Conservation (phyloP, 2,113 vertebrate species). For the Isichthys henryi region DNA sequence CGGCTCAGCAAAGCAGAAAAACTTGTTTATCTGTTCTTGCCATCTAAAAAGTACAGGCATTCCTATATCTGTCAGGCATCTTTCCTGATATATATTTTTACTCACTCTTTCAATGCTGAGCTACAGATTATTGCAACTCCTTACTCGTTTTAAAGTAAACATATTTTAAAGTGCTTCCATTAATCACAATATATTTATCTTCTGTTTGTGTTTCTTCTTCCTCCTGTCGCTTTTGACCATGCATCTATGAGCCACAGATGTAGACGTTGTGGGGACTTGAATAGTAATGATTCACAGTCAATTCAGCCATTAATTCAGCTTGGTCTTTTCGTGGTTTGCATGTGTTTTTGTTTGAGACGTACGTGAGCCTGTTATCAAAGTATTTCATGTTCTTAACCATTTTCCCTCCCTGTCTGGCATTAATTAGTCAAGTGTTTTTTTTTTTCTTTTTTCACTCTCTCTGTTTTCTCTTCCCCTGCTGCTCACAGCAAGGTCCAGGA, state of each 20-base stretch:
- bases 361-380: background rate
- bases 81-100: background rate
- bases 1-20: background rate
- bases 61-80: background rate
- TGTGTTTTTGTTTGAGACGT: background rate
- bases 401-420: background rate
- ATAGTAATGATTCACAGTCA: background rate
- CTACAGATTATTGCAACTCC: background rate
- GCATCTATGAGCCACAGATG: background rate
- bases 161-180: background rate
- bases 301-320: background rate
- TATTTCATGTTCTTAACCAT: background rate
- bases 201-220: background rate
- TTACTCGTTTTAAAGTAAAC: background rate
- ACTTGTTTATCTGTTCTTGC: background rate
- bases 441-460: background rate
- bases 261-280: background rate
- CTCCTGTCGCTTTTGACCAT: background rate
- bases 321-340: background rate
- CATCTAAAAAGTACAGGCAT: background rate
- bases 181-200: background rate
- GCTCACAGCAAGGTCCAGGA: conserved; percentile 6
- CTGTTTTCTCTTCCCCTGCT: background rate
- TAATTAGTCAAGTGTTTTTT: background rate
- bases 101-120: background rate